Base-by-base conservation (phyloP, 2,888 invertebrate genomes). In the Acronicta alni region DNA sequence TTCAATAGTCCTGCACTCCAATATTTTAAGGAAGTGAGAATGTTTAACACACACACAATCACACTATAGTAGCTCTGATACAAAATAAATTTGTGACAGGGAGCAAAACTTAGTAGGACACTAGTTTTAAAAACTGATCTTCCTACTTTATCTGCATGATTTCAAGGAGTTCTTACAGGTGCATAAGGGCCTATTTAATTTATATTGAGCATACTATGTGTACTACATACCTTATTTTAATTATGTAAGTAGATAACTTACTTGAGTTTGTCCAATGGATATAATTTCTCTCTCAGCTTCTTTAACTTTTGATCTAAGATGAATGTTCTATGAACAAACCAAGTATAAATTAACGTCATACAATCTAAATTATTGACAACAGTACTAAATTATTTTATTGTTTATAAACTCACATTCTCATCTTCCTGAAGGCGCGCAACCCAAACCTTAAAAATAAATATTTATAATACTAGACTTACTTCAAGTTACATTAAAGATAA, bases 281-380 rank as follows among this genome's bases (percentile, higher is more conserved):
- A 95, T 88, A 57, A 96, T 95, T 77, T 95, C 93, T 74, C 94
- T 92, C 85, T 95, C 95, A 66, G 95, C 95, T 77, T 95, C 95
- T 79, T 91, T 91, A 42, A 95, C 95, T 88, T 95, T 95, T 42
- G 88, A 88, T 81, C 94, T 94, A 38, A 95, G 79, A 56, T 91
- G 91, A 41, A 86, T 75, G 78, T 95, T 95, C 95, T 95, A 90
- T 84, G 92, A 89, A 73, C 51, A 52, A 64, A 35, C 38, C 16
- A 35, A 3, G 17, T n/a, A 30, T n/a, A 18, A 26, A 10, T 17
- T 14, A 14, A 17, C 18, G 35, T 37, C 15, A 16, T 32, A 30
- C 43, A 41, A 2, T 42, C 4, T 3, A 41, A 0, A 23, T 15
- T 49, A 43, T 37, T 38, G 39, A 2, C 10, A 43, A 35, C 14